Evolutionary conservation across 2,797 vertebrate species (phyloP).

Genomic region (Coregonus suidteri): DNA sequence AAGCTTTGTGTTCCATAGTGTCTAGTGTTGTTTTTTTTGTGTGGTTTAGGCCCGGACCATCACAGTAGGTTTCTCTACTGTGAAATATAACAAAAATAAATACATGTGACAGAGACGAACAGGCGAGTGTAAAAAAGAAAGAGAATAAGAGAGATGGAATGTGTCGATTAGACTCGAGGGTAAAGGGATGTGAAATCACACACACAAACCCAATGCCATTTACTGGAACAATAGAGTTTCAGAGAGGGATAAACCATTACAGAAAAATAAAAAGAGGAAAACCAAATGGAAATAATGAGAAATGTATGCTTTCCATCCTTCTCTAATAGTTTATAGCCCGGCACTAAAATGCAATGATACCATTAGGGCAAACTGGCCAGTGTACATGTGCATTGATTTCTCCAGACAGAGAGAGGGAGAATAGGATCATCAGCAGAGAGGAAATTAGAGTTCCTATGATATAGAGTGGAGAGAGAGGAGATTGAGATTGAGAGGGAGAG

Average conservation of each 20-base stretch:
- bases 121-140: background rate
- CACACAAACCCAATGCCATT: background rate
- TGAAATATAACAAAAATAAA: too few species aligned
- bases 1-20: too few species aligned
- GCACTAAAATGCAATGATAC: slow-evolving; percentile 41
- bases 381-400: slow-evolving; percentile 41
- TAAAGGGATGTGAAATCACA: slow-evolving; percentile 27
- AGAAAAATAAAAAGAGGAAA: slow-evolving; percentile 24
- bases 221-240: background rate
- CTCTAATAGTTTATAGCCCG: slow-evolving; percentile 26
- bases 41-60: too few species aligned
- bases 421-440: slow-evolving; percentile 17
- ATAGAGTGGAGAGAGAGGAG: too few species aligned
- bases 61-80: too few species aligned
- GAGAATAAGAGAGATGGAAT: too few species aligned
- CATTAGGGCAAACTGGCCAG: slow-evolving; percentile 33
- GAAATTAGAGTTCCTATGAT: background rate
- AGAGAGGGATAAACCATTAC: slow-evolving; percentile 2
- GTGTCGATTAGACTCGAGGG: background rate
- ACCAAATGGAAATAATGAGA: slow-evolving; percentile 33
- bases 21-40: too few species aligned
- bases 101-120: background rate
- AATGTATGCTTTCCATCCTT: slow-evolving; percentile 31
- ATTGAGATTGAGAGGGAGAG: too few species aligned
- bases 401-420: slow-evolving; percentile 13